A percentile compares a stretch with the other conserved stretches of the same genome.
Evolutionary conservation across 2,888 invertebrate species (phyloP).

Genomic region (Lepidocyrtinus sp.): DNA sequence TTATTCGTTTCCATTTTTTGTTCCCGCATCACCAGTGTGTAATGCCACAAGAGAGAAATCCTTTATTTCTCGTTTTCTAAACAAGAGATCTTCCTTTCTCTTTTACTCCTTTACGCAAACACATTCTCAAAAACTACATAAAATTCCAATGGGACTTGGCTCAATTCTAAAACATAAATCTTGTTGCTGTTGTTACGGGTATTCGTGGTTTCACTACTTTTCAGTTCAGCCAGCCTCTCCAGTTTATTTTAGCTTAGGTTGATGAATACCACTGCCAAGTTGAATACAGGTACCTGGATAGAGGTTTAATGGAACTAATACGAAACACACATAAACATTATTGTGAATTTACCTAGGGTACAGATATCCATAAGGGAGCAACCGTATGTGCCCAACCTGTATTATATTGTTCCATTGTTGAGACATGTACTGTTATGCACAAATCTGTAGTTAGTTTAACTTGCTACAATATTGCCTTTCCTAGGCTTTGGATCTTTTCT

Average conservation of each 20-base stretch:
- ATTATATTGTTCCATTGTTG: not conserved
- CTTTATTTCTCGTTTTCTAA: conserved; percentile 18
- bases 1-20: conserved; percentile 22
- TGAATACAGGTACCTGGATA: conserved; percentile 14
- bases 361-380: not conserved
- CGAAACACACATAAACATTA: conserved; percentile 18
- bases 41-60: conserved; percentile 24
- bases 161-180: conserved; percentile 57
- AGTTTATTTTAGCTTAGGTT: conserved; percentile 32
- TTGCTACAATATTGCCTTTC: not conserved
- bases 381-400: not conserved
- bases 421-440: not conserved
- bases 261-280: conserved; percentile 20
- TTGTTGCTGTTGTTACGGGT: conserved; percentile 36
- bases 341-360: not conserved
- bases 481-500: conserved; percentile 38
- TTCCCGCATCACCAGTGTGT: conserved; percentile 13
- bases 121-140: conserved; percentile 39
- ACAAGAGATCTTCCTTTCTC: conserved; percentile 26
- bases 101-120: not conserved
- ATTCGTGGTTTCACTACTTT: conserved; percentile 23
- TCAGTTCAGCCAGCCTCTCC: conserved; percentile 17
- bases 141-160: conserved; percentile 56
- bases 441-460: not conserved
- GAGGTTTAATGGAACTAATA: conserved; percentile 11